phyloP scores from a whole-genome alignment of 2,888 invertebrate species.

The Folsomia manolachei region DNA sequence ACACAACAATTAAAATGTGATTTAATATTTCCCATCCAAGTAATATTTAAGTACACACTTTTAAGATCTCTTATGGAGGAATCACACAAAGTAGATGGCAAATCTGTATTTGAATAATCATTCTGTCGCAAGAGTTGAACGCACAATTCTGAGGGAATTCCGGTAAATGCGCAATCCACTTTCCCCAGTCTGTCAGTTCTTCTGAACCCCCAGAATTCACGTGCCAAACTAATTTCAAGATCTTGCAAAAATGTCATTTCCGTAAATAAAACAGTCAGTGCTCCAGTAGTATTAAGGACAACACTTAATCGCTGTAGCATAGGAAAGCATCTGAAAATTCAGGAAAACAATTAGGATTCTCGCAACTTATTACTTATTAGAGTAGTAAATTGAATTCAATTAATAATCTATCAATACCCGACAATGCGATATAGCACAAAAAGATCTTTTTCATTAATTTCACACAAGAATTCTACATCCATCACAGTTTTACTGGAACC shows the following conservation, averaged over 20 bases:
- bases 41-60: slow-evolving; percentile 10
- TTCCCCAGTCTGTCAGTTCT: slow-evolving; percentile 4
- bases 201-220: slow-evolving; percentile 21
- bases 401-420: too few species aligned
- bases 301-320: slow-evolving; percentile 21
- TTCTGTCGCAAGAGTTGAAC: not conserved
- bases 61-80: slow-evolving; percentile 19
- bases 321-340: slow-evolving; percentile 25
- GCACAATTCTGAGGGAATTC: slow-evolving; percentile 15
- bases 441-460: slow-evolving; percentile 21
- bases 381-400: too few species aligned
- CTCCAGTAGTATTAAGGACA: slow-evolving; percentile 13
- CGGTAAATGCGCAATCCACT: slow-evolving; percentile 23
- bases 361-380: too few species aligned
- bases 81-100: slow-evolving; percentile 19
- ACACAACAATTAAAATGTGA: not conserved
- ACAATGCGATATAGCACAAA: slow-evolving; percentile 18
- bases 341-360: too few species aligned
- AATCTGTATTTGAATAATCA: slow-evolving; percentile 17
- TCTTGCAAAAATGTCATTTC: slow-evolving; percentile 23
- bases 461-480: slow-evolving; percentile 23
- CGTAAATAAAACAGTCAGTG: slow-evolving; percentile 17
- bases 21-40: too few species aligned
- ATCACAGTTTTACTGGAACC: slow-evolving; percentile 3
- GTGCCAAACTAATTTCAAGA: slow-evolving; percentile 21